Evolutionary conservation across 2,113 vertebrate species (phyloP).

Genomic region (Rhombomys opimus): DNA sequence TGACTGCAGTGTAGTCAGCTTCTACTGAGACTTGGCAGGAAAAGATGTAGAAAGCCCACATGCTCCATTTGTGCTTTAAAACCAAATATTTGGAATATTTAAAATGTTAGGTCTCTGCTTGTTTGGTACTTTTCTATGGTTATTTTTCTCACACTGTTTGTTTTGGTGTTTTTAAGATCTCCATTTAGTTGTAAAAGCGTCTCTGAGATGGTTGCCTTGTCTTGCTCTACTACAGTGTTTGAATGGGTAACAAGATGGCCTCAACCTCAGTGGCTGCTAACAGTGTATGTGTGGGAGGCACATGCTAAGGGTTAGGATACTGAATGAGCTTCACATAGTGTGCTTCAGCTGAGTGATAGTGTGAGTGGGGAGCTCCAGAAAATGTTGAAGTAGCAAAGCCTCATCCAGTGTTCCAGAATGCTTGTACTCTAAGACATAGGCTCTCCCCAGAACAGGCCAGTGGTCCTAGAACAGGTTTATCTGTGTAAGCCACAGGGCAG

Average conservation of each 20-base stretch:
- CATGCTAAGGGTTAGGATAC: neutral
- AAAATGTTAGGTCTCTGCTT: conserved; percentile 68
- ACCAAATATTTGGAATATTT: conserved; percentile 79
- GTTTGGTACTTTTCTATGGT: conserved; percentile 69
- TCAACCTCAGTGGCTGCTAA: neutral
- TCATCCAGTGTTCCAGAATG: conserved; percentile 10
- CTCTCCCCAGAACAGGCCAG: neutral
- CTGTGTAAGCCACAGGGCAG: neutral
- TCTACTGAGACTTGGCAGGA: conserved; percentile 75
- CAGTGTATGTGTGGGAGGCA: neutral
- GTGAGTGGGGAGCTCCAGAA: neutral
- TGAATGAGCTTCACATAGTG: neutral
- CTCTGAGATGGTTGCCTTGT: conserved; percentile 62
- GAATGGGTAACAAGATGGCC: conserved; percentile 34
- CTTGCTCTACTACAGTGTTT: conserved; percentile 43
- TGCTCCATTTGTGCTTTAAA: conserved; percentile 77
- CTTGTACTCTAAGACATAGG: neutral
- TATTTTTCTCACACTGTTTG: conserved; percentile 73
- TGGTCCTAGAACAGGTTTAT: neutral
- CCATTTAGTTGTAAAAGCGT: conserved; percentile 52
- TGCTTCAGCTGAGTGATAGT: neutral
- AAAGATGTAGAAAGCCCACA: conserved; percentile 70
- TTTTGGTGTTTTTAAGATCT: conserved; percentile 74
- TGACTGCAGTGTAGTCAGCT: conserved; percentile 65
- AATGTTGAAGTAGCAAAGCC: neutral